These are phyloP conservation scores for Gopherus flavomarginatus DNA, from an alignment of 2,113 vertebrate genomes.

Conservation along the genomic window DNA sequence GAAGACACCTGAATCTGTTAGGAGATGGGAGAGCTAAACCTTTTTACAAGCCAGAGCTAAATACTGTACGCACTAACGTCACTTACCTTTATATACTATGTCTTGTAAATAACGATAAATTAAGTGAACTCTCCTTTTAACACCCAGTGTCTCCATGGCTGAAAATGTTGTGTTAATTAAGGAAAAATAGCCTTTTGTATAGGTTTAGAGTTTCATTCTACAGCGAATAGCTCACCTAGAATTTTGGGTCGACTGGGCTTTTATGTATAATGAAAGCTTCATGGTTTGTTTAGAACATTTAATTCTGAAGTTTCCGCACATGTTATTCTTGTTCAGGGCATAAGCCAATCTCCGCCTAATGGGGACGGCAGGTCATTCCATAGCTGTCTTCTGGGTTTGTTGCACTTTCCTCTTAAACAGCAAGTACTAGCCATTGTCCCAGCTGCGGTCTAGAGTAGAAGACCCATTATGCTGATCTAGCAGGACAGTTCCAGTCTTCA, in stretches of 20 bases:
- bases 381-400: neutral
- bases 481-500: neutral
- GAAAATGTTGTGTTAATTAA: neutral
- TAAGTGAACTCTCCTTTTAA: slow-evolving; percentile 29
- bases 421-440: neutral
- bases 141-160: slow-evolving; percentile 11
- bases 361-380: neutral
- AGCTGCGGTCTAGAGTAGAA: neutral
- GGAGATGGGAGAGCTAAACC: neutral
- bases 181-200: neutral
- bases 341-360: neutral
- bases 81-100: slow-evolving; percentile 41
- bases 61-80: slow-evolving; percentile 52
- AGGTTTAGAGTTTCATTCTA: slow-evolving; percentile 3
- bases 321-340: neutral
- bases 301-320: neutral
- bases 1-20: neutral
- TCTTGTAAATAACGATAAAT: slow-evolving; percentile 67
- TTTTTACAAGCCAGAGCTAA: slow-evolving; percentile 50
- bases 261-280: neutral
- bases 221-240: neutral
- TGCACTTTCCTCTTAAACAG: neutral
- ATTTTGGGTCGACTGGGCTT: neutral
- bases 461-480: neutral
- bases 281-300: neutral